Evolutionary conservation across 37 sponge, comb jelly and placozoan species (phyloP).

Genomic region (Lycopodina hypogea): DNA sequence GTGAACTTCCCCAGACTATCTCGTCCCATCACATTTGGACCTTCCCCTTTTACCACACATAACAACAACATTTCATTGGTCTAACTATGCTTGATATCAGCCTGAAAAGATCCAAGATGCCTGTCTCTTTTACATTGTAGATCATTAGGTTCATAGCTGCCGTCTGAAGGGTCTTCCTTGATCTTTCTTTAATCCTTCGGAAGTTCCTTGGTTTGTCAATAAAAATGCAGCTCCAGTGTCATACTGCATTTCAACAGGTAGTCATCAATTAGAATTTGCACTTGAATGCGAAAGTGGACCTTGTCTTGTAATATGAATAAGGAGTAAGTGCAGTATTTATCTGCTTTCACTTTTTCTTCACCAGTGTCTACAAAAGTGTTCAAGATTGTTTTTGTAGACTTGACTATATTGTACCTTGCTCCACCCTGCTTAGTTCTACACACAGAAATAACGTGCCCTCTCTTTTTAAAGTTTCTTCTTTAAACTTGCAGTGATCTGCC

Average conservation of each 20-base stretch:
- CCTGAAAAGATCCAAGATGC: slow-evolving; percentile 10
- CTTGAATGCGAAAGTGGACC: background rate
- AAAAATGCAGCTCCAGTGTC: slow-evolving; percentile 51
- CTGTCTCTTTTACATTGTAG: slow-evolving; percentile 38
- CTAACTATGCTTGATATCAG: background rate
- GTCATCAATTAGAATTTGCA: slow-evolving; percentile 8
- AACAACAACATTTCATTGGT: background rate
- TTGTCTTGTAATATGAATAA: background rate
- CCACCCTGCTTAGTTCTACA: background rate
- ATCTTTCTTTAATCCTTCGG: too few relatives aligned
- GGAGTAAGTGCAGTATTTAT: slow-evolving; percentile 10
- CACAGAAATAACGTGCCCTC: slow-evolving; percentile 25
- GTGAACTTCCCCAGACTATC: slow-evolving; percentile 31
- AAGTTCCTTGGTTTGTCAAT: slow-evolving; percentile 13
- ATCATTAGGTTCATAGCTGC: slow-evolving; percentile 6
- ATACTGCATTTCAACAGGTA: slow-evolving; percentile 31
- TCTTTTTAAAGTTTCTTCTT: slow-evolving; percentile 20
- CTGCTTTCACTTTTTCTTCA: slow-evolving; percentile 1
- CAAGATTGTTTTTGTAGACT: background rate
- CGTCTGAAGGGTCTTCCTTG: slow-evolving; percentile 8
- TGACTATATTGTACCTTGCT: background rate
- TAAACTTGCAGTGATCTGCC: too few relatives aligned
- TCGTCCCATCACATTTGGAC: slow-evolving; percentile 39
- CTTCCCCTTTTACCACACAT: slow-evolving; percentile 34
- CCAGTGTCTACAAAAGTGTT: background rate